Conservation (phyloP, 2,113 vertebrate genomes). For the Hydrochoerus hydrochaeris region DNA sequence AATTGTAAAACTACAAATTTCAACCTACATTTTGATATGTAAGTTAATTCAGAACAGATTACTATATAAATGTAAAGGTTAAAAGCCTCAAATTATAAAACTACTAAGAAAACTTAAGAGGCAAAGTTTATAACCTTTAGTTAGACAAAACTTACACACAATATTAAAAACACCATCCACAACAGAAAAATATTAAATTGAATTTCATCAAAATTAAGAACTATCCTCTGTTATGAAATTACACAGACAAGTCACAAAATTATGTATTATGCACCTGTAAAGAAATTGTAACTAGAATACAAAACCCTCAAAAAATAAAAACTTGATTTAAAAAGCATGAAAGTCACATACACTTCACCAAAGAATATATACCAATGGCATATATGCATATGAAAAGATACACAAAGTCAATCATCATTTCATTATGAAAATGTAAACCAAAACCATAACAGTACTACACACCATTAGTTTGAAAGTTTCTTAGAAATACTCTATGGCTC, state of each 20-base stretch:
- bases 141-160: neutral
- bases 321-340: neutral
- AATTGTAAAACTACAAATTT: conserved; percentile 11
- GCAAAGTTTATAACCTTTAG: neutral
- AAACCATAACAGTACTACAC: neutral
- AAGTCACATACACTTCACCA: neutral
- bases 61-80: neutral
- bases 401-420: neutral
- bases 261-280: neutral
- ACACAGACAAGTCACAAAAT: neutral
- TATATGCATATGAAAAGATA: neutral
- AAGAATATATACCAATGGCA: neutral
- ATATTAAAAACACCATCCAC: neutral
- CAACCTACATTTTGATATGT: neutral
- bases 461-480: neutral
- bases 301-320: conserved; percentile 13
- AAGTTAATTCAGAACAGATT: conserved; percentile 13
- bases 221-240: neutral
- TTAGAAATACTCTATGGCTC: neutral
- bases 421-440: conserved; percentile 29
- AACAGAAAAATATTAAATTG: conserved; percentile 1
- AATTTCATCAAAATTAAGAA: conserved; percentile 28
- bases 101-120: conserved; percentile 10
- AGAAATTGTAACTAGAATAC: neutral
- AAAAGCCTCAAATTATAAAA: neutral